Conservation (phyloP, 1,140 invertebrate species). For the Trachymyrmex septentrionalis region DNA sequence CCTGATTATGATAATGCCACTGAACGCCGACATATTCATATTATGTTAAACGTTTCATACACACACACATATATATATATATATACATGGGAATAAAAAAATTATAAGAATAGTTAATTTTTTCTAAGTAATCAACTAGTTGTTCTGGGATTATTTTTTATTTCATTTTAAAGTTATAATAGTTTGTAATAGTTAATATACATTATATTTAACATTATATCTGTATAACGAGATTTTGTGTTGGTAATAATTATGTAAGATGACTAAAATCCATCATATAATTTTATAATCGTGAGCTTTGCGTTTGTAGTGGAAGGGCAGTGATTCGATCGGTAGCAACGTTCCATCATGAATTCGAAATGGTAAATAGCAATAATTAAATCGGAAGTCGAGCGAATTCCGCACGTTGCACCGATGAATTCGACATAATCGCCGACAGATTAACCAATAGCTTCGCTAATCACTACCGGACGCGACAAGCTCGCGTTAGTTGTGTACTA, state of each 20-base stretch:
- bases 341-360: conserved; percentile 75
- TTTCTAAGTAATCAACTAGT: neutral
- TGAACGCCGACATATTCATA: neutral
- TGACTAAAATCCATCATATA: neutral
- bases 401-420: conserved; percentile 75
- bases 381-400: conserved; percentile 77
- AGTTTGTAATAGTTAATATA: neutral
- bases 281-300: conserved; percentile 64
- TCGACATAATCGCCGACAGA: conserved; percentile 78
- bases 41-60: neutral
- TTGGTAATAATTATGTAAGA: conserved; percentile 1
- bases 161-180: too few relatives aligned
- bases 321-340: conserved; percentile 70
- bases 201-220: neutral
- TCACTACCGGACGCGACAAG: conserved; percentile 69
- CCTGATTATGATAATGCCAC: neutral
- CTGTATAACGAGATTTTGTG: neutral
- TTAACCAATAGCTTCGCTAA: conserved; percentile 78
- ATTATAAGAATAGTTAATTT: neutral
- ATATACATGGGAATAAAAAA: neutral
- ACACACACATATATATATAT: neutral
- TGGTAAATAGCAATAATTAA: conserved; percentile 79
- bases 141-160: neutral
- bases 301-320: conserved; percentile 61
- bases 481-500: conserved; percentile 71